Conservation (phyloP, 2,888 invertebrate genomes). For the Anaspis maculata region DNA sequence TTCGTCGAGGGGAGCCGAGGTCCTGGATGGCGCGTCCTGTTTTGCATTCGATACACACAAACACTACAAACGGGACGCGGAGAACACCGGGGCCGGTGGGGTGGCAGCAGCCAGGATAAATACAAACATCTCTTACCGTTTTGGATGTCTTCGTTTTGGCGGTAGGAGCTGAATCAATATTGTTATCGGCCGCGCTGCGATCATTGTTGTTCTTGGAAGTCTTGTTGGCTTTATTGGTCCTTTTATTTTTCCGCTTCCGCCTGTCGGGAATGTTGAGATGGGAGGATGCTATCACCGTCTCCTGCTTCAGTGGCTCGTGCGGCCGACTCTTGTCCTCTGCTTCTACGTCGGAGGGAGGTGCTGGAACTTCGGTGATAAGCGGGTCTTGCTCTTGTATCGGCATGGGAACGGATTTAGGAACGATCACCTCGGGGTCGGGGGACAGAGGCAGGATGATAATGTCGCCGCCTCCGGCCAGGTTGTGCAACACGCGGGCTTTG, state of each 20-base stretch:
- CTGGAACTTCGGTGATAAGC: neutral
- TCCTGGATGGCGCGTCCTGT: too few species aligned
- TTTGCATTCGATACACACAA: too few species aligned
- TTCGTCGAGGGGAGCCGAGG: too few species aligned
- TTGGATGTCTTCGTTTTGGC: too few species aligned
- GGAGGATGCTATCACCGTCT: conserved; percentile 24
- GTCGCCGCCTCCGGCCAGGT: conserved; percentile 47
- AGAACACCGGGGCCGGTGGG: too few species aligned
- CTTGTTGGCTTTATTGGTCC: conserved; percentile 27
- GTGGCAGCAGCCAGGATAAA: too few species aligned
- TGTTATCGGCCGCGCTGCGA: conserved; percentile 21
- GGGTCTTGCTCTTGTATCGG: conserved; percentile 13
- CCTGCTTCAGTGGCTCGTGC: conserved; percentile 8
- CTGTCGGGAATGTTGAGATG: conserved; percentile 32
- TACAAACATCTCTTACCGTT: too few species aligned
- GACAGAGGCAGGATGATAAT: conserved; percentile 46
- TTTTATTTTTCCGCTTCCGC: conserved; percentile 29
- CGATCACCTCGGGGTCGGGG: conserved; percentile 39
- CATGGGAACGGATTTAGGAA: too few species aligned
- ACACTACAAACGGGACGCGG: too few species aligned
- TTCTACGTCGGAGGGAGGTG: conserved; percentile 1
- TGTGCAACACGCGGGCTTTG: too few species aligned
- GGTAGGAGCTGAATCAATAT: conserved; percentile 19
- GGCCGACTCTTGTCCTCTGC: neutral
- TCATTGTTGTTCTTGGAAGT: conserved; percentile 27